Percentiles rank a stretch among this genome's conserved stretches.
Evolutionary conservation across 2,113 vertebrate species (phyloP).

Genomic region (Catharus fuscescens): DNA sequence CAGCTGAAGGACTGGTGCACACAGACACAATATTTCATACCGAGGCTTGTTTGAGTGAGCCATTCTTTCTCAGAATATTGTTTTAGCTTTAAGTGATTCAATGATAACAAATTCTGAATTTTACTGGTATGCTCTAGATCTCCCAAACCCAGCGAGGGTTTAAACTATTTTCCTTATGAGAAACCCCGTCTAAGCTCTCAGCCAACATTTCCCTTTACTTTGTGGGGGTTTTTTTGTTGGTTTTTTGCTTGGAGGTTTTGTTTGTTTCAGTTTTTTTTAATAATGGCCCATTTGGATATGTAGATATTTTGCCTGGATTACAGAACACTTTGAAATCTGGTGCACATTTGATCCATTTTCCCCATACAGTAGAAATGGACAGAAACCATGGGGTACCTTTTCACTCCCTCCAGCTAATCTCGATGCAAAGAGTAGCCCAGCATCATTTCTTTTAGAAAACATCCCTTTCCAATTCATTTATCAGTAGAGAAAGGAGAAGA

Average conservation of each 20-base stretch:
- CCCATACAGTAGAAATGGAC: not conserved
- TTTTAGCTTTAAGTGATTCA: not conserved
- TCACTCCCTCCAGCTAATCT: conserved; percentile 13
- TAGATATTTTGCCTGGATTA: not conserved
- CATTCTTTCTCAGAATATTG: not conserved
- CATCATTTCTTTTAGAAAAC: not conserved
- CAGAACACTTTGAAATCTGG: not conserved
- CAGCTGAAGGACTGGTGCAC: not conserved
- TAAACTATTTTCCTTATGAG: not conserved
- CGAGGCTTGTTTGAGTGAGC: not conserved
- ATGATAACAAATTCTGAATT: not conserved
- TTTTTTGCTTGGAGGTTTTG: not conserved
- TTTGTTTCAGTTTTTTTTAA: not conserved
- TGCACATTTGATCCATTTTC: not conserved
- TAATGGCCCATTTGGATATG: not conserved
- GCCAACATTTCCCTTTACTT: not conserved
- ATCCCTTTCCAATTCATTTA: not conserved
- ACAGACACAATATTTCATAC: not conserved
- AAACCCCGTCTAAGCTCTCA: not conserved
- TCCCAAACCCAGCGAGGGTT: not conserved
- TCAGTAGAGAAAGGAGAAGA: not conserved
- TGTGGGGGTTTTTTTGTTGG: not conserved
- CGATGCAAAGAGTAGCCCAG: not conserved
- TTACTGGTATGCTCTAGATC: not conserved
- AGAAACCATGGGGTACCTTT: not conserved